These are phyloP conservation scores for Goniozus legneri DNA, from an alignment of 1,140 invertebrate species.

Conservation along the genomic window DNA sequence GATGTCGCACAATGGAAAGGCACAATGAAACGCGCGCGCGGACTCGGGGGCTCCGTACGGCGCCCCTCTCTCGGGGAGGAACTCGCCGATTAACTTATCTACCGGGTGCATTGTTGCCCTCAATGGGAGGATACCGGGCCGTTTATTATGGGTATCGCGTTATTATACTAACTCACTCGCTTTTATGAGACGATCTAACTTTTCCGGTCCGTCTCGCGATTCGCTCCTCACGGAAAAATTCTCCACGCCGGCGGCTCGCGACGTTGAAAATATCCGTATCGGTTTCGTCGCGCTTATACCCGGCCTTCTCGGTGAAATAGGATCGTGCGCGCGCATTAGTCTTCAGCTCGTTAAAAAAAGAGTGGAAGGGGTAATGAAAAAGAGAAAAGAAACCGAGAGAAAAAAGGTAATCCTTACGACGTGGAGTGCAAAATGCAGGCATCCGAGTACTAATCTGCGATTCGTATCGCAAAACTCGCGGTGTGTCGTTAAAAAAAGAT, in stretches of 20 bases:
- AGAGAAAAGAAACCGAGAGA: too few relatives aligned
- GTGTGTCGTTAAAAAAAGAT: slow-evolving; percentile 16
- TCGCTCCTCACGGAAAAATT: background rate
- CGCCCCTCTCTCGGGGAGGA: slow-evolving; percentile 41
- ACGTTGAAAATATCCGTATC: too few relatives aligned
- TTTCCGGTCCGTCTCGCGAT: slow-evolving; percentile 21
- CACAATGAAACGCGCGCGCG: slow-evolving; percentile 43
- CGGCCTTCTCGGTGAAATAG: too few relatives aligned
- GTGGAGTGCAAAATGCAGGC: slow-evolving; percentile 9
- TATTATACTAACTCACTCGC: slow-evolving; percentile 32
- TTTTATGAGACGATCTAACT: slow-evolving; percentile 31
- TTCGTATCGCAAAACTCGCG: slow-evolving; percentile 7
- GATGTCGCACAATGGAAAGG: background rate
- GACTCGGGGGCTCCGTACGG: slow-evolving; percentile 29
- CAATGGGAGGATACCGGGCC: slow-evolving; percentile 47
- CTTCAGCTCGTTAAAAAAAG: too few relatives aligned
- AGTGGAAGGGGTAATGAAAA: too few relatives aligned
- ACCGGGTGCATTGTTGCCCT: slow-evolving; percentile 49
- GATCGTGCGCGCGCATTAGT: too few relatives aligned
- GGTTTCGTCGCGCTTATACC: too few relatives aligned
- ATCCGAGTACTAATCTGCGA: slow-evolving; percentile 14
- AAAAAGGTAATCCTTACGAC: too few relatives aligned
- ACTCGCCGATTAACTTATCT: slow-evolving; percentile 56
- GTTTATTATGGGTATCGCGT: slow-evolving; percentile 39
- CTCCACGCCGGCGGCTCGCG: background rate